Conservation (phyloP, 2,113 vertebrate species). For the Maccullochella peelii region DNA sequence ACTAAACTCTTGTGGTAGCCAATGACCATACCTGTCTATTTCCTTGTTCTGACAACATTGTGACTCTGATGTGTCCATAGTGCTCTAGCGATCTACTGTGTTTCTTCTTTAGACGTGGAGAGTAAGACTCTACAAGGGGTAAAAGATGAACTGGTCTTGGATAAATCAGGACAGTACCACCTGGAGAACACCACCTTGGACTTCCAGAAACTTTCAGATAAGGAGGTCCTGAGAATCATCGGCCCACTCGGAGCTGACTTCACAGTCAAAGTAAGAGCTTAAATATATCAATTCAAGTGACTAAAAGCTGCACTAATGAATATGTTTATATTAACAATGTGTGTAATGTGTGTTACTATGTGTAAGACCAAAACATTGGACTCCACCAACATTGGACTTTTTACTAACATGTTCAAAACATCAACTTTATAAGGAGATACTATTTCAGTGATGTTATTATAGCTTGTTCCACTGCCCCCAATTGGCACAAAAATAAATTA, state of each 20-base stretch:
- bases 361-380: no score
- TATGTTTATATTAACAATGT: background rate
- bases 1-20: no score
- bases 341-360: background rate
- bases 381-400: background rate
- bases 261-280: conserved; percentile 90
- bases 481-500: no score
- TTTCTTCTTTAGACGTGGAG: conserved; percentile 89
- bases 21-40: background rate
- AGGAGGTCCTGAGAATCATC: conserved; percentile 91
- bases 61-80: background rate
- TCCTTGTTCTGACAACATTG: background rate
- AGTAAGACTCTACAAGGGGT: conserved; percentile 92
- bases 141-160: conserved; percentile 89
- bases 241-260: conserved; percentile 95
- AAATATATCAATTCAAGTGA: background rate
- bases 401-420: background rate
- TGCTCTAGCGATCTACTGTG: conserved; percentile 3
- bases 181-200: conserved; percentile 94
- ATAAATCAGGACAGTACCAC: conserved; percentile 86
- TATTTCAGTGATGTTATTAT: background rate
- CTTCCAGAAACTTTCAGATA: conserved; percentile 94
- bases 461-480: background rate
- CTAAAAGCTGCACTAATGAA: background rate
- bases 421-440: background rate